Base-by-base conservation (phyloP, 2,797 vertebrate species). In the Gallirallus australis region DNA sequence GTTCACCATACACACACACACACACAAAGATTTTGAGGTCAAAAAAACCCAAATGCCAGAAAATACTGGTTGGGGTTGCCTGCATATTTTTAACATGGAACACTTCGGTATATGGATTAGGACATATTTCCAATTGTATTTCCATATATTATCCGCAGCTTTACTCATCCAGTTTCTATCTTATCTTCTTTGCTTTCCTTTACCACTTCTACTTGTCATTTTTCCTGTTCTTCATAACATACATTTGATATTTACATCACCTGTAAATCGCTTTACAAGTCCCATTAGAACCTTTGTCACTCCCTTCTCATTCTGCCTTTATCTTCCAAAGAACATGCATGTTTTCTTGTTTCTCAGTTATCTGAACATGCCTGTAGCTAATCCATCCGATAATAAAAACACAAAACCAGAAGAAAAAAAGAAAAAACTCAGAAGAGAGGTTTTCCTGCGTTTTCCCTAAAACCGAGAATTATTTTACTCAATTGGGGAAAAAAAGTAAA, bases 401-500 rank as follows among this genome's bases (percentile, higher is more conserved):
- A 23, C 1, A 64, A 65, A 68, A 68, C 3, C 9, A 64, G 11
- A 45, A 45, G 42, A 45, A 45, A 45, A 45, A 45, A 45, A 39
- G 4, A 21, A 5, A 4, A 16, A 47, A 12, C 28, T 2, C 9
- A 1, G 40, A 53, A 39, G 18, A 42, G 1, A 25, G 4, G 31
- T 10, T 69, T 3, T n/a, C 13, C 60, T 52, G 6, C 4, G 72
- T 72, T 68, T 82, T 65, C 31, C 14, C 2, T 60, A 15, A 93
- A 64, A 63, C 6, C 27, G 5, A 73, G 81, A 84, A 76, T 37
- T 30, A 37, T 28, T 59, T 63, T 63, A 33, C 6, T 42, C 6
- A n/a, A 50, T 7, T 52, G 1, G 7, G 66, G 53, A 57, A 63
- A 48, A 30, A 31, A 28, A 15, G 18, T 28, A 15, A 35, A 39